A percentile compares a stretch with the other conserved stretches of the same genome.
Conservation (phyloP, 1,140 invertebrate genomes). For the Carcinoscorpius rotundicauda region DNA sequence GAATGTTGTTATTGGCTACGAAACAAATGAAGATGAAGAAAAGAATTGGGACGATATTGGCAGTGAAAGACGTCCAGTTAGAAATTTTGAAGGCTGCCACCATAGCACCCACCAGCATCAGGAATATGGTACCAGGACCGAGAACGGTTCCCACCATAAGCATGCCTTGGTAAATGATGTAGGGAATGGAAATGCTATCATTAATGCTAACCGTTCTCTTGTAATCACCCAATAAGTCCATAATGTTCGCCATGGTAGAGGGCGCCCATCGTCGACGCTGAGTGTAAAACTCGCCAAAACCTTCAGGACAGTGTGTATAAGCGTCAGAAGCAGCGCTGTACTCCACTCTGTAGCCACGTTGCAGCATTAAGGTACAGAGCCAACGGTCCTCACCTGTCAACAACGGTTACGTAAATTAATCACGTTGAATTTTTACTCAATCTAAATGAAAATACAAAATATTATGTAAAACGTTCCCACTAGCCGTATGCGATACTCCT, state of each 20-base stretch:
- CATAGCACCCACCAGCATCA: conserved; percentile 93
- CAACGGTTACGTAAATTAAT: no score
- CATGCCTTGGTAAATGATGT: conserved; percentile 66
- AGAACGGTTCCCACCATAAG: conserved; percentile 81
- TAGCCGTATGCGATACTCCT: no score
- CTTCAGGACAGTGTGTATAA: conserved; percentile 88
- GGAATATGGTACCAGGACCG: conserved; percentile 83
- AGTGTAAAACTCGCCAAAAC: conserved; percentile 94
- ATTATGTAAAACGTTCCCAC: no score
- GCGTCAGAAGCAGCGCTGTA: conserved; percentile 97
- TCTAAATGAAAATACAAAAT: no score
- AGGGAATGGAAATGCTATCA: conserved; percentile 90
- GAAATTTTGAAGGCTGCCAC: conserved; percentile 79
- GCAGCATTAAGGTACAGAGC: conserved; percentile 88
- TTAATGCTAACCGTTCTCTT: conserved; percentile 90
- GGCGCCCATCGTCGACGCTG: conserved; percentile 93
- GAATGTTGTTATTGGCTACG: conserved; percentile 75
- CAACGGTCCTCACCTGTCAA: conserved; percentile 63
- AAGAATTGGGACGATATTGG: conserved; percentile 71
- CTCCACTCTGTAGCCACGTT: conserved; percentile 94
- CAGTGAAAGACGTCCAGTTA: conserved; percentile 79
- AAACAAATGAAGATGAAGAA: conserved; percentile 89
- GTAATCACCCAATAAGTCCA: conserved; percentile 72
- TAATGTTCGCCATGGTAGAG: conserved; percentile 93
- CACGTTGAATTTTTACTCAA: no score